phyloP scores from a whole-genome alignment of 2,888 invertebrate species.

The Pycnomerus fuliginosus region DNA sequence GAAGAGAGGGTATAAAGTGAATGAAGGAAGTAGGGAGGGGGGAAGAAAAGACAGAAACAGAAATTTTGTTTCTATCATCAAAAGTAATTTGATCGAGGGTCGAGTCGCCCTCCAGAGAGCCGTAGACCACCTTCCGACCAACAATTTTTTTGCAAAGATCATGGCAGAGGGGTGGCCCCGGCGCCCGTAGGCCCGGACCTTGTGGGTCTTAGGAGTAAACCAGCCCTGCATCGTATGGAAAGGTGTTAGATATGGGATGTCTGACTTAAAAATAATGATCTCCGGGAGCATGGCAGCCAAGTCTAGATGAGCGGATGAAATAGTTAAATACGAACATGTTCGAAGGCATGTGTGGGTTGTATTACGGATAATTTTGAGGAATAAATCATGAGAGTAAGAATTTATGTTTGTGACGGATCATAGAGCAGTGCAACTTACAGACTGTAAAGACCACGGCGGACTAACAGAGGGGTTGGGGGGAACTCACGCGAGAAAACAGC shows the following conservation, averaged over 20 bases:
- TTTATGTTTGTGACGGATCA: conserved; percentile 31
- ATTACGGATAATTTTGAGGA: conserved; percentile 31
- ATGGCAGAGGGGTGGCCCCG: no score
- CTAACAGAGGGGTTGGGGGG: conserved; percentile 9
- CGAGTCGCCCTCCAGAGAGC: no score
- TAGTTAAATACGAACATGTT: conserved; percentile 25
- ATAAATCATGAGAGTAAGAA: conserved; percentile 29
- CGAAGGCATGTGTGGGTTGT: conserved; percentile 29
- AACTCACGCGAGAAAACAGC: conserved; percentile 29
- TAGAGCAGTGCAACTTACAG: conserved; percentile 28
- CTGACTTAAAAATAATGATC: not conserved
- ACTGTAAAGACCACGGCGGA: conserved; percentile 20
- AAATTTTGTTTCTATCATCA: no score
- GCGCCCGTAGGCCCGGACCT: no score
- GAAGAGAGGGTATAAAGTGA: no score
- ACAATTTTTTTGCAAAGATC: no score
- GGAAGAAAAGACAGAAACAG: no score
- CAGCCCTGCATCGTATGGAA: no score
- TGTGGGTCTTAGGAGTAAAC: no score
- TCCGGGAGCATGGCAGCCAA: conserved; percentile 5
- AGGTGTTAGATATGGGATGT: conserved; percentile 7
- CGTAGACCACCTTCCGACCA: no score
- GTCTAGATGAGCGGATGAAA: conserved; percentile 11
- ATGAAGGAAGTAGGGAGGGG: no score
- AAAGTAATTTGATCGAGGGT: no score